Percentiles rank a stretch among this genome's conserved stretches.
These are phyloP conservation scores for Periparus ater DNA, from an alignment of 2,797 vertebrate genomes.

Conservation along the genomic window DNA sequence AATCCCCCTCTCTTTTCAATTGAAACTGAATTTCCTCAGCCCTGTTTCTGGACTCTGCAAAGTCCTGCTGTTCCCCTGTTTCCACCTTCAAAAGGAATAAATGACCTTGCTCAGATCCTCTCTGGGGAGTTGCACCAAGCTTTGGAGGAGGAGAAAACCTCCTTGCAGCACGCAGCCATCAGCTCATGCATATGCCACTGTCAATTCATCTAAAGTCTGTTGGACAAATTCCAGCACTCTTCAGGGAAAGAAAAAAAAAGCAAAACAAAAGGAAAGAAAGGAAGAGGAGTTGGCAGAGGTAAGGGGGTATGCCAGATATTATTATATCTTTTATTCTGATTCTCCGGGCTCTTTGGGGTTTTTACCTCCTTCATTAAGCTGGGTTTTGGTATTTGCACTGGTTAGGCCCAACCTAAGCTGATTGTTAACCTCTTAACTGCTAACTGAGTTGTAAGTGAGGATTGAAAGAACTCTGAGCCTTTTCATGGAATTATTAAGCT, in stretches of 20 bases:
- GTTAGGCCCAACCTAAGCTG: neutral
- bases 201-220: neutral
- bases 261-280: fast-evolving
- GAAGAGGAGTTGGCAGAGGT: neutral
- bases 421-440: neutral
- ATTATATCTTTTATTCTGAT: neutral
- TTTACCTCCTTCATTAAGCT: neutral
- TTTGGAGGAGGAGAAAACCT: neutral
- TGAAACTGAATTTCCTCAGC: neutral
- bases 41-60: neutral
- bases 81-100: neutral
- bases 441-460: neutral
- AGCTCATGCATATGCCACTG: neutral
- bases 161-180: neutral
- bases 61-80: neutral
- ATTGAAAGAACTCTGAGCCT: neutral
- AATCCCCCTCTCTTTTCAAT: neutral
- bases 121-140: neutral
- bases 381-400: neutral
- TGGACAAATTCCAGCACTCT: neutral
- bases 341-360: fast-evolving
- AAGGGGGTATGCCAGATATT: neutral
- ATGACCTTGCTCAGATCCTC: neutral
- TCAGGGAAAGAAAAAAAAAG: neutral
- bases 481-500: no score